Conservation (phyloP, 1,140 invertebrate genomes). For the Drosophila simulans region DNA sequence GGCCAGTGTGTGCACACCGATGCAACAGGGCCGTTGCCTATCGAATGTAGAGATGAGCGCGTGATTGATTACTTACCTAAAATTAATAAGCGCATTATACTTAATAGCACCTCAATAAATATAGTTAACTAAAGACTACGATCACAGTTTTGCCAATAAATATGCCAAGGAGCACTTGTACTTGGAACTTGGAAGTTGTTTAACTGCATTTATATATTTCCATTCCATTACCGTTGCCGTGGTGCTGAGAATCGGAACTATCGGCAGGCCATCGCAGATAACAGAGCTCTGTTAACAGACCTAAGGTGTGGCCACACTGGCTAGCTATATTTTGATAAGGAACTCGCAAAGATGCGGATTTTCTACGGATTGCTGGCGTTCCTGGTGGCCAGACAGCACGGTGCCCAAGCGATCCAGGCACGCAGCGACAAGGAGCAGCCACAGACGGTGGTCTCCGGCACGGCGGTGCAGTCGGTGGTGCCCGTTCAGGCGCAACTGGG, state of each 20-base stretch:
- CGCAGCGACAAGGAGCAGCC: slow-evolving; percentile 76
- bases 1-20: slow-evolving; percentile 6
- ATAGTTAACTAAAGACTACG: too few species aligned
- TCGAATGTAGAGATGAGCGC: not conserved
- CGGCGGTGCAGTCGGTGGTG: slow-evolving; percentile 73
- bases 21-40: not conserved
- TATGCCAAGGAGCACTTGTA: too few species aligned
- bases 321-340: not conserved
- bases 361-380: slow-evolving; percentile 46
- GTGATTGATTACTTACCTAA: too few species aligned
- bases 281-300: not conserved
- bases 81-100: too few species aligned
- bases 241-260: not conserved
- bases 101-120: too few species aligned
- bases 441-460: slow-evolving; percentile 67
- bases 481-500: slow-evolving; percentile 50
- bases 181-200: too few species aligned
- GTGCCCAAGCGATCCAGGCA: slow-evolving; percentile 65
- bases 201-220: not conserved
- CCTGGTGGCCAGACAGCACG: slow-evolving; percentile 37
- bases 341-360: slow-evolving; percentile 38
- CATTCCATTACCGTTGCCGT: not conserved
- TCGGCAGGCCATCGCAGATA: not conserved
- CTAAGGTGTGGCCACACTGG: slow-evolving; percentile 2
- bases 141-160: too few species aligned